Conservation (phyloP, 1,140 invertebrate genomes). For the Diorhabda carinulata region DNA sequence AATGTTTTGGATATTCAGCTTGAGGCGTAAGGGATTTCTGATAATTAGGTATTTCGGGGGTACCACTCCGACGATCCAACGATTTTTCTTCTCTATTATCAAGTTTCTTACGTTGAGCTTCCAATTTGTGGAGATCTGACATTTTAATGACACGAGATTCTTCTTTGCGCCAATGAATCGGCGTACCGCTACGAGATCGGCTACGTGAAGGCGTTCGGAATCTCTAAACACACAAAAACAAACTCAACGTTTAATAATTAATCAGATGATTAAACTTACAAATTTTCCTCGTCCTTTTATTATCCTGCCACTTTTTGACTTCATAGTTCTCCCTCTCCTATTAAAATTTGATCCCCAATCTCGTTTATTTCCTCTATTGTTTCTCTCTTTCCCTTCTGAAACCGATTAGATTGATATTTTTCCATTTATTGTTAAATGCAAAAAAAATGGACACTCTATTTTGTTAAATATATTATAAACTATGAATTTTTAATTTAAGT, state of each 20-base stretch:
- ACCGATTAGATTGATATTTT: conserved; percentile 6
- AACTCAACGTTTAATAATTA: background rate
- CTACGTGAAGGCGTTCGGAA: conserved; percentile 77
- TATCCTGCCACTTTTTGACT: conserved; percentile 71
- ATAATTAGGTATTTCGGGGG: background rate
- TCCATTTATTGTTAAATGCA: too few relatives aligned
- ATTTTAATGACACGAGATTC: conserved; percentile 77
- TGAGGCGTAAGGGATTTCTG: conserved; percentile 15
- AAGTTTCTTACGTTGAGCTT: conserved; percentile 58
- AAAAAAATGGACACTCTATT: too few relatives aligned
- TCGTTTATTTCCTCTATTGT: conserved; percentile 26
- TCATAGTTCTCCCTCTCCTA: conserved; percentile 51
- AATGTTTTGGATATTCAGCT: conserved; percentile 7
- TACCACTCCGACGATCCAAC: conserved; percentile 2
- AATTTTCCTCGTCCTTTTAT: conserved; percentile 87
- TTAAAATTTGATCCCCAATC: conserved; percentile 44
- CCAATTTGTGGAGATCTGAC: conserved; percentile 72
- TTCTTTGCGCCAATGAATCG: conserved; percentile 85
- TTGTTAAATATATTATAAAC: too few relatives aligned
- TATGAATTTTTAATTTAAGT: too few relatives aligned
- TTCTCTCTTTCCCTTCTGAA: conserved; percentile 23
- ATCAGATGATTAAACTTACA: conserved; percentile 55
- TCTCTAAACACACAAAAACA: conserved; percentile 52
- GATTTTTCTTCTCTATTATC: conserved; percentile 56
- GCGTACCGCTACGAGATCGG: conserved; percentile 77